A percentile compares a stretch with the other conserved stretches of the same genome.
phyloP scores from a whole-genome alignment of 2,888 invertebrate species.

The Schizaphis graminum region DNA sequence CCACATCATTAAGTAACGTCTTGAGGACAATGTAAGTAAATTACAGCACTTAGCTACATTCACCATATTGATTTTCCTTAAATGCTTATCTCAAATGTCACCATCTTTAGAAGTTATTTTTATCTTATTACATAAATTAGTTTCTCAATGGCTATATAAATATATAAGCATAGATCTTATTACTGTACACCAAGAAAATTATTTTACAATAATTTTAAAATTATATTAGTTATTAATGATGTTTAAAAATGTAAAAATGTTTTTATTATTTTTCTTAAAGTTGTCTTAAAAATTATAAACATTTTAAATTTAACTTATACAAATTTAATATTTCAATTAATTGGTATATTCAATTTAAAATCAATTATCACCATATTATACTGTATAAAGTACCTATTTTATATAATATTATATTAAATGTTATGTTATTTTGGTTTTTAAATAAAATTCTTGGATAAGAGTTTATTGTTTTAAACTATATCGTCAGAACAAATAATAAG shows the following conservation, averaged over 20 bases:
- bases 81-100: constrained; percentile 21
- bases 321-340: not conserved
- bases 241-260: not conserved
- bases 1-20: constrained; percentile 5
- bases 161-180: not conserved
- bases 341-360: not conserved
- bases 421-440: not conserved
- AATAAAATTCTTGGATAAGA: not conserved
- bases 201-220: not conserved
- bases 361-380: not conserved
- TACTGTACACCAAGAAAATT: not conserved
- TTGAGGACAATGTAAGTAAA: constrained; percentile 32
- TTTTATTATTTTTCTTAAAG: not conserved
- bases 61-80: constrained; percentile 22
- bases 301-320: not conserved
- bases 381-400: not conserved
- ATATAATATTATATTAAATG: not conserved
- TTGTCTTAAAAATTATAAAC: not conserved
- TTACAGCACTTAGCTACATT: constrained; percentile 39
- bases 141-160: not conserved
- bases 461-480: not conserved
- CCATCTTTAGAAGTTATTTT: not conserved
- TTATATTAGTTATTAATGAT: not conserved
- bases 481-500: not conserved
- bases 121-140: constrained; percentile 1